A percentile compares a stretch with the other conserved stretches of the same genome.
Conservation (phyloP, 2,113 vertebrate species). For the Sminthopsis crassicaudata region DNA sequence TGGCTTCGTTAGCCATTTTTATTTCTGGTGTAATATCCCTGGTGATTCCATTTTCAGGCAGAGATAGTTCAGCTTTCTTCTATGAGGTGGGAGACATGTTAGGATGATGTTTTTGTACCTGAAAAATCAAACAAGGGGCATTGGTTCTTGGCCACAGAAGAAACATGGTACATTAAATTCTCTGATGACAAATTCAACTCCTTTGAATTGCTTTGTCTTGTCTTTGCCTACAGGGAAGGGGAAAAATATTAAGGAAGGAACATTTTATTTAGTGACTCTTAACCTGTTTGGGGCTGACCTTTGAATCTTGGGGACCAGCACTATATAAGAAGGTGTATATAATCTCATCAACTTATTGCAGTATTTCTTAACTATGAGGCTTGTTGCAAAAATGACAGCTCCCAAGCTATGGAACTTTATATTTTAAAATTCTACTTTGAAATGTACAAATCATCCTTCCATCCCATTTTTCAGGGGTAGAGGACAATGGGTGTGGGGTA, state of each 20-base stretch:
- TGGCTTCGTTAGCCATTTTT: background rate
- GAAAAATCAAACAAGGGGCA: conserved; percentile 32
- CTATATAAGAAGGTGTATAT: background rate
- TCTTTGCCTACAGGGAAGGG: background rate
- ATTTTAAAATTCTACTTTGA: background rate
- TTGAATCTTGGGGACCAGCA: conserved; percentile 28
- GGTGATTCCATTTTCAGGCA: conserved; percentile 28
- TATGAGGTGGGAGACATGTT: conserved; percentile 25
- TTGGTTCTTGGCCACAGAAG: conserved; percentile 36
- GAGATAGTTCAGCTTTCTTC: background rate
- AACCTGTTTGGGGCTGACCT: background rate
- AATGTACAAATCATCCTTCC: background rate
- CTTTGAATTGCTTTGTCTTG: conserved; percentile 18
- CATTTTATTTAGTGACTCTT: conserved; percentile 34
- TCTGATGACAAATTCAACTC: conserved; percentile 26
- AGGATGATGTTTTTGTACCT: conserved; percentile 30
- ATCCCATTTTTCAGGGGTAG: background rate
- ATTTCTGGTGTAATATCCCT: conserved; percentile 26
- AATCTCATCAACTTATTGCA: conserved; percentile 32
- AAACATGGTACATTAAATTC: conserved; percentile 23
- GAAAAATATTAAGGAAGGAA: background rate
- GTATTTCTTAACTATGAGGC: conserved; percentile 7
- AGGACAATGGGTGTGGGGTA: background rate
- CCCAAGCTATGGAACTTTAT: background rate
- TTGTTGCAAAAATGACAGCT: background rate